Conservation (phyloP, 35 echinoderm and acorn worm genomes). For the Apostichopus japonicus region DNA sequence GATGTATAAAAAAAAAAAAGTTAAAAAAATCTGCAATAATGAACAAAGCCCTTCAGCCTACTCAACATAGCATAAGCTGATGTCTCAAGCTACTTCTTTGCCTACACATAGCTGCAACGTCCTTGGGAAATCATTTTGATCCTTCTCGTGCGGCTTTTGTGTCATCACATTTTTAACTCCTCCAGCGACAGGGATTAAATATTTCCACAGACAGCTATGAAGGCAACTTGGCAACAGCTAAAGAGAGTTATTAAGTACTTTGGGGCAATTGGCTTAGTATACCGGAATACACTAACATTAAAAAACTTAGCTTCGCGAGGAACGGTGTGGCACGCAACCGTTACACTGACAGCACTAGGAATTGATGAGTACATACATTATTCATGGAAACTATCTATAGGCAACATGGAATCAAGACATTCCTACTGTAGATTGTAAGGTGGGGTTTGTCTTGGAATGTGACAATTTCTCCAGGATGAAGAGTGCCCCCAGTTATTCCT, state of each 20-base stretch:
- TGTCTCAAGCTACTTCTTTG: not conserved
- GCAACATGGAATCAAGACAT: too few relatives aligned
- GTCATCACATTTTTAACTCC: not conserved
- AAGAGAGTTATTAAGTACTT: not conserved
- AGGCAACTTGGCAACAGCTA: not conserved
- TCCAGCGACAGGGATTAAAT: not conserved
- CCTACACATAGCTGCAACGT: not conserved
- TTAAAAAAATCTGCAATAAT: not conserved
- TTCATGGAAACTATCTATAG: not conserved
- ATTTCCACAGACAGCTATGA: not conserved
- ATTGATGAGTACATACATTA: not conserved
- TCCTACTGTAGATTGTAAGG: too few relatives aligned
- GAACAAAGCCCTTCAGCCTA: slow-evolving; percentile 3
- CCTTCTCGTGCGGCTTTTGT: not conserved
- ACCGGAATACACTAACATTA: not conserved
- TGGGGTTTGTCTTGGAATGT: too few relatives aligned
- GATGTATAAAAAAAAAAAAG: not conserved
- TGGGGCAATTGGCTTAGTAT: slow-evolving; percentile 7
- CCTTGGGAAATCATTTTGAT: not conserved
- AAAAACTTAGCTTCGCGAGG: not conserved
- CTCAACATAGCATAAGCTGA: too few relatives aligned
- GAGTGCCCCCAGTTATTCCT: not conserved
- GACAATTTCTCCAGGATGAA: not conserved
- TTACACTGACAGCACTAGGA: not conserved
- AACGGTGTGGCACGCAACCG: not conserved